Percentiles rank a stretch among this genome's conserved stretches.
Evolutionary conservation across 1,140 invertebrate species (phyloP).

Genomic region (Apis cerana): DNA sequence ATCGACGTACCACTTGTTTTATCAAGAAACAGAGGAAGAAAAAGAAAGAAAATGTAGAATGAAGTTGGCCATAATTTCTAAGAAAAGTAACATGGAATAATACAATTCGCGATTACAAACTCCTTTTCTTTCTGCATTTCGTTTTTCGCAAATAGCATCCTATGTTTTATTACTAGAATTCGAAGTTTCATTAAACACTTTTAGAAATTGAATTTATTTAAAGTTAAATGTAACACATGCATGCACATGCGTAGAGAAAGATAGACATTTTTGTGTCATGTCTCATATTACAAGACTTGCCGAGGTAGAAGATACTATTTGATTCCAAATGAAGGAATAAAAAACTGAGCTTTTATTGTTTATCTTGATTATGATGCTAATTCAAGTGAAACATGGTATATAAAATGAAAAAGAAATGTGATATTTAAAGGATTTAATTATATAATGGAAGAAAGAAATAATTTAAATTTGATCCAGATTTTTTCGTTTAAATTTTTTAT

Average conservation of each 20-base stretch:
- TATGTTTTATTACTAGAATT: not conserved
- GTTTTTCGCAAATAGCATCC: constrained; percentile 10
- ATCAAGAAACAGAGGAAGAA: not conserved
- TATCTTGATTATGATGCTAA: constrained; percentile 7
- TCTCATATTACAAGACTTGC: constrained; percentile 1
- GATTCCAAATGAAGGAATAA: not conserved
- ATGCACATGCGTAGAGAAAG: not conserved
- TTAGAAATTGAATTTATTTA: constrained; percentile 6
- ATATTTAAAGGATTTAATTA: not conserved
- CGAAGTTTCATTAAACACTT: constrained; percentile 12
- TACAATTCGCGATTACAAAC: constrained; percentile 62
- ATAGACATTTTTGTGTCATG: not conserved
- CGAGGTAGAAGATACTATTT: not conserved
- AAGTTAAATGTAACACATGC: not conserved
- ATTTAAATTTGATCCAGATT: not conserved
- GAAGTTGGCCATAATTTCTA: constrained; percentile 57
- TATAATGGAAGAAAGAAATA: not conserved
- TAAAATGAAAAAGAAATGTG: no score
- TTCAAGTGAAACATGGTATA: not conserved
- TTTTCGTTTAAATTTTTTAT: not conserved
- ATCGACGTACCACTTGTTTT: constrained; percentile 4
- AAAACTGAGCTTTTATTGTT: not conserved
- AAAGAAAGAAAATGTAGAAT: not conserved
- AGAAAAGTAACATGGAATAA: constrained; percentile 63
- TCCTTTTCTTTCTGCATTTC: constrained; percentile 25